Evolutionary conservation across 2,888 invertebrate species (phyloP), one percentile per base, ranked within the genome.

Genomic region (Drosophila eohydei): DNA sequence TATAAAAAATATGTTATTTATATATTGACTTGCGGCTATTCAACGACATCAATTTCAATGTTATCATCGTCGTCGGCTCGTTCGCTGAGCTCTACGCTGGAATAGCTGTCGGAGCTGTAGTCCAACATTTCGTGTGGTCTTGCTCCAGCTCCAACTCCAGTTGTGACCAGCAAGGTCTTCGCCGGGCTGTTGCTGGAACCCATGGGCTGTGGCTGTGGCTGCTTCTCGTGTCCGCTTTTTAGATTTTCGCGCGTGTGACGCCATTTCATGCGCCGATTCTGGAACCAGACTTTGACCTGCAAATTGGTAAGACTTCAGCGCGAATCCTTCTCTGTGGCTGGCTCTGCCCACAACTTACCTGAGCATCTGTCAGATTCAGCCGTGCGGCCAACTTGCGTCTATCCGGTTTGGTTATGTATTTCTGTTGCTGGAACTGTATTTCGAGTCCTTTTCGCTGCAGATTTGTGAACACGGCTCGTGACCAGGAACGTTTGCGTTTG

Each of bases 341-440:
- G 16, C 4, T 4, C 26, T 21, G 7, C 11, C 9, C 30, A 34
- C 2, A 6, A 58, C 84, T 80, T 90, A 97, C 97, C 95, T 98
- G 98, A 6, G 98, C 98, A 93, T 98, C 98, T 0, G 98, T 98
- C 9, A 98, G 95, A 60, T 98, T 98, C 36, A 98, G 93, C 12
- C 97, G 97, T 5, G 97, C 97, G 0, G 98, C 98, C 70, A 98
- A 93, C 92, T 98, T 98, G 81, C 98, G 94, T 91, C 98, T 94
- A 90, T 98, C 98, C 0, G 98, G 98, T 92, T 98, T 98, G 0
- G 98, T 98, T 73, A 98, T 98, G 91, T 98, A 98, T 92, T 98
- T 98, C 92, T 98, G 98, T 78, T 98, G 95, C 90, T 97, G 97
- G 92, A 98, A 98, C 83, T 98, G 94, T 80, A 97, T 95, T 93